Conservation (phyloP, 2,797 vertebrate species). For the Sternotherus odoratus region DNA sequence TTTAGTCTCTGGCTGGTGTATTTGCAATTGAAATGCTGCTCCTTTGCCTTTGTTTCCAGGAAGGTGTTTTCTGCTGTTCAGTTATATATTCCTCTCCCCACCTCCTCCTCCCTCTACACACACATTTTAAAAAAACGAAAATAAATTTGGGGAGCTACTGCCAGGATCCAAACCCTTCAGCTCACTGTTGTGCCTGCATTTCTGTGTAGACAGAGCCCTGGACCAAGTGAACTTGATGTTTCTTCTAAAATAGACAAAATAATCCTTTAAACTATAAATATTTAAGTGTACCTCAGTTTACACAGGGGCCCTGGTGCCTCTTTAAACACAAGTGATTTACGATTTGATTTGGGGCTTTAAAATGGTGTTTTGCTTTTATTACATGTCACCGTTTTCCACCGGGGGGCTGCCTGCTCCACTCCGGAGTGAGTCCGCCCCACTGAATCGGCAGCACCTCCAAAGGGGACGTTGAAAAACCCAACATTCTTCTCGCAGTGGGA, state of each 20-base stretch:
- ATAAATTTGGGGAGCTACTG: conserved; percentile 1
- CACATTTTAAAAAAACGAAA: conserved; percentile 45
- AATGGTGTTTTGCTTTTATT: neutral
- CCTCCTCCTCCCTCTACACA: neutral
- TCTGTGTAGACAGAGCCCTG: neutral
- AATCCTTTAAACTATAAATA: conserved; percentile 6
- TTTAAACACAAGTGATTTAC: neutral
- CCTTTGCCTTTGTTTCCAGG: conserved; percentile 64
- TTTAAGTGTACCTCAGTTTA: neutral
- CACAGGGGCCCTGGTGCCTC: neutral
- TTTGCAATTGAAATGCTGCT: conserved; percentile 41
- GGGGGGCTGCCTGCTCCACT: neutral
- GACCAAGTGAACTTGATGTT: neutral
- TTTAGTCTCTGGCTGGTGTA: conserved; percentile 42
- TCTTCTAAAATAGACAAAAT: conserved; percentile 10
- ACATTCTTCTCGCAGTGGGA: neutral
- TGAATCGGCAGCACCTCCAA: neutral
- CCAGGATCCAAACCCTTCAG: neutral
- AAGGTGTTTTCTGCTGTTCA: conserved; percentile 51
- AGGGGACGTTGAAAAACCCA: neutral
- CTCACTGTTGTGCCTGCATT: neutral
- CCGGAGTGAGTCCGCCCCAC: neutral
- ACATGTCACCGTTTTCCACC: neutral
- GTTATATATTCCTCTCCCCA: conserved; percentile 35
- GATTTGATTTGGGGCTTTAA: neutral